Evolutionary conservation across 35 echinoderm and acorn worm genomes (phyloP).

Genomic region (Hemicentrotus pulcherrimus): DNA sequence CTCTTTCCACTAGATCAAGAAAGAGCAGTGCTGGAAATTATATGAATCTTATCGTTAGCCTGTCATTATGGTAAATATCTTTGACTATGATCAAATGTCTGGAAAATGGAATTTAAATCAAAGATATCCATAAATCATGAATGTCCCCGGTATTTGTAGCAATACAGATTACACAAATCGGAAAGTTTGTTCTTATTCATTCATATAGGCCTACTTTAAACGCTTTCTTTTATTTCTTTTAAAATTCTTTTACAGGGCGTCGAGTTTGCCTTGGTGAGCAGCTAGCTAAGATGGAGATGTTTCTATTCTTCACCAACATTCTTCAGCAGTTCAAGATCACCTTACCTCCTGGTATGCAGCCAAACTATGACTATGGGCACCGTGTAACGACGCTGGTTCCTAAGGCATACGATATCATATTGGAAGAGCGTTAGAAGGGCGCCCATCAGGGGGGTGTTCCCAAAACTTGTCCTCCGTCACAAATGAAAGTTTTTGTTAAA

Average conservation of each 20-base stretch:
- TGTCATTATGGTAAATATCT: neutral
- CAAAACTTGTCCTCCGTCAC: no score
- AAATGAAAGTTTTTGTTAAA: no score
- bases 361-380: conserved; percentile 11
- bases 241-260: neutral
- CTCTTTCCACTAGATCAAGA: no score
- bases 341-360: neutral
- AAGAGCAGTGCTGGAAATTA: no score
- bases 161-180: neutral
- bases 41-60: no score
- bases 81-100: neutral
- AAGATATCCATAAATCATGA: neutral
- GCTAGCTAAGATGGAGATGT: conserved; percentile 24
- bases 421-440: neutral
- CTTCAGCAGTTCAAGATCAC: neutral
- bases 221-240: neutral
- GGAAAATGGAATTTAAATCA: neutral
- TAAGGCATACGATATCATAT: neutral
- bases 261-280: conserved; percentile 37
- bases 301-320: conserved; percentile 24
- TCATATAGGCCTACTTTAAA: neutral
- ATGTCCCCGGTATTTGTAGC: neutral
- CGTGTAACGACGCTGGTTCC: neutral
- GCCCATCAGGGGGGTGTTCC: no score
- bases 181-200: neutral